Evolutionary conservation across 2,888 invertebrate species (phyloP).

Genomic region (Noctua fimbriata): DNA sequence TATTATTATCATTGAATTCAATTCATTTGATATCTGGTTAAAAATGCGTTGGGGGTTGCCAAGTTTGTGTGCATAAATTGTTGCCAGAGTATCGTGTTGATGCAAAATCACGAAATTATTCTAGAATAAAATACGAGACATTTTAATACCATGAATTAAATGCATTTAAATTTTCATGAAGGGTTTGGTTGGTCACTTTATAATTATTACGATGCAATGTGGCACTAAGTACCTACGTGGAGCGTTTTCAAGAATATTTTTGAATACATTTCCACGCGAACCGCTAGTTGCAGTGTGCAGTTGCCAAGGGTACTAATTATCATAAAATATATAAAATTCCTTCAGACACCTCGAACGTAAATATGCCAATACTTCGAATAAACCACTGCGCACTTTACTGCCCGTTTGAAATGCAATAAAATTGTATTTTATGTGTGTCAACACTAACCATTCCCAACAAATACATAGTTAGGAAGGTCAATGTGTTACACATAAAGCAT

Average conservation of each 20-base stretch:
- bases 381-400: slow-evolving; percentile 46
- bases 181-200: slow-evolving; percentile 36
- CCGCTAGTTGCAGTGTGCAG: slow-evolving; percentile 24
- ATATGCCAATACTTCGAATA: slow-evolving; percentile 43
- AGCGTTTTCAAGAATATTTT: slow-evolving; percentile 50
- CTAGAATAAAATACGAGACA: slow-evolving; percentile 28
- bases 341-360: slow-evolving; percentile 31
- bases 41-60: slow-evolving; percentile 47
- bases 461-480: slow-evolving; percentile 65
- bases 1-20: slow-evolving; percentile 52
- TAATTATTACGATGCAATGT: slow-evolving; percentile 42
- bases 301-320: slow-evolving; percentile 42
- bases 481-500: slow-evolving; percentile 60
- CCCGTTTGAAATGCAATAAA: slow-evolving; percentile 58
- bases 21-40: slow-evolving; percentile 54
- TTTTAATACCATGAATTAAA: slow-evolving; percentile 36
- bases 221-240: slow-evolving; percentile 32
- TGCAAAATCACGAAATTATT: slow-evolving; percentile 35
- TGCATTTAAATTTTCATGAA: slow-evolving; percentile 39
- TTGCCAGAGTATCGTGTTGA: slow-evolving; percentile 25
- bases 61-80: slow-evolving; percentile 50
- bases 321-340: slow-evolving; percentile 54
- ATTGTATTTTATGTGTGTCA: slow-evolving; percentile 64
- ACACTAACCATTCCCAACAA: slow-evolving; percentile 79
- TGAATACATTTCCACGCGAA: slow-evolving; percentile 39